Evolutionary conservation across 2,797 vertebrate genomes (phyloP), one percentile per base, ranked within the genome.

Genomic region (Pipistrellus kuhlii): DNA sequence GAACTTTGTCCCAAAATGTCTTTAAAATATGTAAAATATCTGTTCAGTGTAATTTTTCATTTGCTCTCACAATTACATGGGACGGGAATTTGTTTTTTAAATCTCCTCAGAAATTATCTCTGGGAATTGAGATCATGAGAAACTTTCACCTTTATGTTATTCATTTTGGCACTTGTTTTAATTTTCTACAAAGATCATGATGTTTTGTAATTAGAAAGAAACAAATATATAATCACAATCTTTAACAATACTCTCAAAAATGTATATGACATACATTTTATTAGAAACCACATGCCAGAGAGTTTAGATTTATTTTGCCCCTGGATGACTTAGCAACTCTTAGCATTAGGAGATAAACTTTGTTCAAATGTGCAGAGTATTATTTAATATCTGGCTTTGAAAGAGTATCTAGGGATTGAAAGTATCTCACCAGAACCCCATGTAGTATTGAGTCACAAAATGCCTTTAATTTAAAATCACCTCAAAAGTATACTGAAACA

Each of bases 351-450:
- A 97, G 92, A 98, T 96, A 90, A 95, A 91, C 12, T 92, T 82
- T 97, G 84, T 94, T 97, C 93, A 97, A 86, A 97, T 94, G 94
- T 96, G 94, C 80, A 25, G 66, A 97, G 85, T 96, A 96, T 98
- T 95, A 96, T 94, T 93, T 97, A 97, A 94, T 95, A 96, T 97
- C 95, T 98, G 96, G 92, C 96, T 96, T 96, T 95, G 85, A 90
- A 95, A 68, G 78, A 97, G 85, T 95, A 89, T 97, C 95, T 97
- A 89, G 96, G 95, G 44, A 96, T 95, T 96, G 97, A 97, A 94
- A 97, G 75, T 94, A 97, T 96, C 94, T 97, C 96, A 96, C 85
- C 96, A 97, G 97, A 97, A 96, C 96, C 89, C 97, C 96, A 95
- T 94, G 62, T 35, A 59, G n/a, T 69, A 86, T 2, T 93, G 44